Conservation (phyloP, 2,888 invertebrate genomes). For the Anaspis maculata region DNA sequence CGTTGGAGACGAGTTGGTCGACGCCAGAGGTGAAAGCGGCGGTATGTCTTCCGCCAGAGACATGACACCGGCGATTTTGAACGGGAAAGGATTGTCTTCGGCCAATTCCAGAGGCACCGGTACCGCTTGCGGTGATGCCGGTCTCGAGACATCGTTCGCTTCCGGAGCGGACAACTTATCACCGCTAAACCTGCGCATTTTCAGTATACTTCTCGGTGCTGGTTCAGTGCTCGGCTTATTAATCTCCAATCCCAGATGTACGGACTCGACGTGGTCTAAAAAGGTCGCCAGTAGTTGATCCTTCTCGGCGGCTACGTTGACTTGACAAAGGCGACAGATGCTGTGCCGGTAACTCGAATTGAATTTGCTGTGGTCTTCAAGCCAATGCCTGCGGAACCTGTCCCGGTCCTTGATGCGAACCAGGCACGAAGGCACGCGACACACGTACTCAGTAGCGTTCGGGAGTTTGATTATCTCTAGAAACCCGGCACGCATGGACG, state of each 20-base stretch:
- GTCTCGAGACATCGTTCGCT: conserved; percentile 24
- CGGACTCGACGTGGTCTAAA: conserved; percentile 14
- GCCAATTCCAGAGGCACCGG: conserved; percentile 24
- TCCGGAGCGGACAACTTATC: conserved; percentile 41
- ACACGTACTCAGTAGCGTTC: conserved; percentile 26
- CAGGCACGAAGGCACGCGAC: conserved; percentile 30
- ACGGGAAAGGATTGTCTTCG: conserved; percentile 36
- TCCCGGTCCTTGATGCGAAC: conserved; percentile 27
- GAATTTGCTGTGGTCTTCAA: conserved; percentile 25
- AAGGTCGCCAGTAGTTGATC: conserved; percentile 18
- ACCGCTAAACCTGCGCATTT: conserved; percentile 43
- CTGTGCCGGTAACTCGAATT: conserved; percentile 9
- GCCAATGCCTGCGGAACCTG: conserved; percentile 33
- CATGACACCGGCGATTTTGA: conserved; percentile 38
- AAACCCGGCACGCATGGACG: conserved; percentile 19
- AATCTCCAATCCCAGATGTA: too few relatives aligned
- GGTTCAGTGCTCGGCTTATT: conserved; percentile 1
- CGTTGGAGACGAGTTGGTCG: background rate
- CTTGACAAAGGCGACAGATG: conserved; percentile 13
- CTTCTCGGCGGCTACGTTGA: conserved; percentile 2
- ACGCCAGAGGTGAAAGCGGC: conserved; percentile 6
- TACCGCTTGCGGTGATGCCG: too few relatives aligned
- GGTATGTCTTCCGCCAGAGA: conserved; percentile 25
- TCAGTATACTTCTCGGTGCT: conserved; percentile 24
- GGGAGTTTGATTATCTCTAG: conserved; percentile 18